Evolutionary conservation across 2,797 vertebrate species (phyloP).

Genomic region (Chromis chromis): DNA sequence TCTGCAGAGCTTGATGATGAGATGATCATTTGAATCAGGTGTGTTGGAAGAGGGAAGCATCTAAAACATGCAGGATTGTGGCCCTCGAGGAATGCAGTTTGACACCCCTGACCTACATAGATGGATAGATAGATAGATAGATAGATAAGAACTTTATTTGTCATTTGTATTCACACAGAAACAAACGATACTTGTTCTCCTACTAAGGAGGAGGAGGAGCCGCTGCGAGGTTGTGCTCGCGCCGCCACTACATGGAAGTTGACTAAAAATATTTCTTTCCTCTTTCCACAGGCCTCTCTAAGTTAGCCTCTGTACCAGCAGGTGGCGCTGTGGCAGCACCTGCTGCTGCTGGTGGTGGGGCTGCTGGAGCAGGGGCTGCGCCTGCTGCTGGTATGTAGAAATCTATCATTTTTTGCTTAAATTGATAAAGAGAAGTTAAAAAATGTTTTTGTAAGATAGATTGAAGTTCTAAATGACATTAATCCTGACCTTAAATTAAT

Average conservation of each 20-base stretch:
- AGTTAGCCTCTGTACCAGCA: conserved; percentile 89
- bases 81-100: too few species aligned
- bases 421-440: neutral
- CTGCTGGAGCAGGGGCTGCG: conserved; percentile 77
- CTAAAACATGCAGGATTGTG: too few species aligned
- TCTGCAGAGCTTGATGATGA: too few species aligned
- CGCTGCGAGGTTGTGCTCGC: too few species aligned
- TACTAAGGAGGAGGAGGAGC: too few species aligned
- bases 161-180: too few species aligned
- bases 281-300: conserved; percentile 82
- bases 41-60: too few species aligned
- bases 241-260: neutral
- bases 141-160: too few species aligned
- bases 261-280: neutral
- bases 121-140: too few species aligned
- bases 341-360: conserved; percentile 75
- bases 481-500: neutral
- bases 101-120: too few species aligned
- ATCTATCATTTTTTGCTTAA: neutral
- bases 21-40: too few species aligned
- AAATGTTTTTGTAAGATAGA: neutral
- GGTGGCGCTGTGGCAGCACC: conserved; percentile 85
- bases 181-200: too few species aligned
- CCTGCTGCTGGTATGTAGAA: conserved; percentile 82
- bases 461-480: neutral